Percentiles rank a stretch among this genome's conserved stretches.
phyloP scores from a whole-genome alignment of 2,888 invertebrate genomes.

The Hemicrepidius hirtus region DNA sequence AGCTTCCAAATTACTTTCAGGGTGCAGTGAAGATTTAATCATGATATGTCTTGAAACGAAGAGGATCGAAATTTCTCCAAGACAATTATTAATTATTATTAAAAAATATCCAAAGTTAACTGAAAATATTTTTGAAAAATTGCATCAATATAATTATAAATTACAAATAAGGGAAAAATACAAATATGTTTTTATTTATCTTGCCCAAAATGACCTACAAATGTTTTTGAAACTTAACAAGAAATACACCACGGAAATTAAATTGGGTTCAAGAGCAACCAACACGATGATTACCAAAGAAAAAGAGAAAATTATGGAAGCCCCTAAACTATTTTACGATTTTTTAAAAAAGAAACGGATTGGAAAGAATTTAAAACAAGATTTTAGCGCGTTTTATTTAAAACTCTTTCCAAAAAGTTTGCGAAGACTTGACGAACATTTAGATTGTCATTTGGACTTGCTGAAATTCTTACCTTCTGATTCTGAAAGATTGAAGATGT shows the following conservation, averaged over 20 bases:
- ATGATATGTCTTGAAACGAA: conserved; percentile 35
- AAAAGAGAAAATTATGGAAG: conserved; percentile 34
- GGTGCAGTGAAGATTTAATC: conserved; percentile 44
- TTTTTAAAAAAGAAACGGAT: conserved; percentile 28
- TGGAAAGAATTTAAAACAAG: conserved; percentile 17
- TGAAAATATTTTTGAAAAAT: conserved; percentile 32
- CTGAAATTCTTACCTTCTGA: background rate
- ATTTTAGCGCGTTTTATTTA: conserved; percentile 33
- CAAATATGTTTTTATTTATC: conserved; percentile 19
- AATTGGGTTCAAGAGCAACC: conserved; percentile 41
- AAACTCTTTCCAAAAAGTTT: conserved; percentile 38
- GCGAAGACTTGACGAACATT: conserved; percentile 2
- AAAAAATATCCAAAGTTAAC: conserved; percentile 40
- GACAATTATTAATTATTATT: conserved; percentile 39
- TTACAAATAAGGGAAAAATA: conserved; percentile 23
- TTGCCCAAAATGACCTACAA: conserved; percentile 13
- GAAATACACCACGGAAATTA: conserved; percentile 20
- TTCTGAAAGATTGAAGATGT: conserved; percentile 15
- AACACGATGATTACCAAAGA: conserved; percentile 35
- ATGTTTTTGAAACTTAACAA: conserved; percentile 44
- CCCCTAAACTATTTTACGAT: conserved; percentile 10
- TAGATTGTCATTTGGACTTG: background rate
- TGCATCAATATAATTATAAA: conserved; percentile 14
- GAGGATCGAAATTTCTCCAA: conserved; percentile 33
- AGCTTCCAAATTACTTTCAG: conserved; percentile 41